Base-by-base conservation (phyloP, 2,113 vertebrate species). In the Prolemur simus region DNA sequence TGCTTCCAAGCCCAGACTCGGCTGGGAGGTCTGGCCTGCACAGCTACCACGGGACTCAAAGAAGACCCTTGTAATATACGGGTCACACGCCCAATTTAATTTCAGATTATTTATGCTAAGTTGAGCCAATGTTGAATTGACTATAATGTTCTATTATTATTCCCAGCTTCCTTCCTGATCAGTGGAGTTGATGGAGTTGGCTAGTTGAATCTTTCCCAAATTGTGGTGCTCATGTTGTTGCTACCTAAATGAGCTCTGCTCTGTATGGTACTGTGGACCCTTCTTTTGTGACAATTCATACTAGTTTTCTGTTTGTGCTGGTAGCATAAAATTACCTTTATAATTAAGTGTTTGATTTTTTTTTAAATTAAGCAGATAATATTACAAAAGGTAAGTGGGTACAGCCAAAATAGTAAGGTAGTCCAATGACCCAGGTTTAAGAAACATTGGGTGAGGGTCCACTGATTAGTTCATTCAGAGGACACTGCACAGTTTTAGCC, bases 21-120 rank as follows among this genome's bases (percentile, higher is more conserved):
- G 87, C 45, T 66, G 76, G 95, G 94, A 93, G 87, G 94, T 84
- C 95, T 96, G 89, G 92, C 94, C 87, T 80, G 93, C 83, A 89
- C 6, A 29, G 69, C 86, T 54, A 83, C 86, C 47, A 37, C 0
- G 12, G 95, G 89, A 93, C 91, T 80, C 89, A 82, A 3, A 37
- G 93, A 83, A 97, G 89, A 91, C 92, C 78, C 93, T 81, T 0
- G n/a, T 89, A 96, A 91, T 87, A 87, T 32, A 81, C 0, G 5
- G 87, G 96, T 96, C 96, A 96, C 95, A 90, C 2, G 76, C 94
- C 95, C 96, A 93, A 85, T 97, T 97, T 95, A 97, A 94, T 97
- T 96, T 97, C 93, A 96, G 96, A 92, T 97, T 95, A 93, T 92
- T 97, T 97, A 95, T 97, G 95, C 91, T 91, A 97, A 95, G 84